Conservation (phyloP, 1,140 invertebrate species). For the Elymnias hypermnestra region DNA sequence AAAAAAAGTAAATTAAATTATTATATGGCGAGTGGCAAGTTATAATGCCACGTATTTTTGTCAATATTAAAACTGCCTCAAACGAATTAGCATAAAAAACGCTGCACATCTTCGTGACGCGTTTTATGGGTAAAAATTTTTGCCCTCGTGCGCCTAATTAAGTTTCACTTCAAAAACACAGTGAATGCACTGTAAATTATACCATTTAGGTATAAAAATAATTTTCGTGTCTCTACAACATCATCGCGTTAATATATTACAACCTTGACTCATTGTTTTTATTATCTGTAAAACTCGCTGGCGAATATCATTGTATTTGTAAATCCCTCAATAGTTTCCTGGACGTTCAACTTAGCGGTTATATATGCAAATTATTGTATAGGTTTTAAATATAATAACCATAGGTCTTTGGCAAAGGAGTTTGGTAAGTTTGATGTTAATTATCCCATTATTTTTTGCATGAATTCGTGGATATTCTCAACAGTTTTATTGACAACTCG, state of each 20-base stretch:
- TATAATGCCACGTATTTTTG: no score
- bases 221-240: slow-evolving; percentile 3
- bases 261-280: slow-evolving; percentile 13
- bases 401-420: slow-evolving; percentile 16
- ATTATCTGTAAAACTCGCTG: slow-evolving; percentile 6
- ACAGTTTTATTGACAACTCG: slow-evolving; percentile 6
- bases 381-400: neutral
- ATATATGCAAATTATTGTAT: neutral
- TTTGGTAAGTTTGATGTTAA: slow-evolving; percentile 24
- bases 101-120: no score
- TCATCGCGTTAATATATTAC: neutral
- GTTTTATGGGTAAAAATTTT: no score
- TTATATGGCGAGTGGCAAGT: no score
- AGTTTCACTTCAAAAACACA: no score
- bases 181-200: no score
- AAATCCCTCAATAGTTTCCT: slow-evolving; percentile 16
- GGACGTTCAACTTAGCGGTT: slow-evolving; percentile 1
- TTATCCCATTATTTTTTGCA: slow-evolving; percentile 7
- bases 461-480: slow-evolving; percentile 7
- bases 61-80: no score
- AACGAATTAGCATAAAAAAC: no score
- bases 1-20: no score
- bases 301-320: neutral
- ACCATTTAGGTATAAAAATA: neutral
- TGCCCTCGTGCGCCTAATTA: no score